phyloP scores from a whole-genome alignment of 2,888 invertebrate genomes.

The Parapristionchus giblindavisi region DNA sequence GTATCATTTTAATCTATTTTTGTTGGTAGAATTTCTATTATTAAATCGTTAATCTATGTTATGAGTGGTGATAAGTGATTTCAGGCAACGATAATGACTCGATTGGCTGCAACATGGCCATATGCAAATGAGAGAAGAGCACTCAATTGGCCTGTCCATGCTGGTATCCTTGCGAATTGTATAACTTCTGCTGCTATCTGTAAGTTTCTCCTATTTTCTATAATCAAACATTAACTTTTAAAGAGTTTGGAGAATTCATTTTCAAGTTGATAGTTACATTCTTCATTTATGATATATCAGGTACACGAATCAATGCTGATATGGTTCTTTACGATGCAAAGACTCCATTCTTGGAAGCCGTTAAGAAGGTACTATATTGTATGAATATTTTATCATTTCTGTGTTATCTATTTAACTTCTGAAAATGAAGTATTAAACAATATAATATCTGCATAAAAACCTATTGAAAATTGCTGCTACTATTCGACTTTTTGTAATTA shows the following conservation, averaged over 20 bases:
- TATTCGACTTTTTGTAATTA: too few relatives aligned
- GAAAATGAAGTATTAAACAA: too few relatives aligned
- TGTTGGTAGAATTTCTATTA: not conserved
- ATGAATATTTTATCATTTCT: not conserved
- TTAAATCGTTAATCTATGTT: not conserved
- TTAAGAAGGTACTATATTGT: constrained; percentile 39
- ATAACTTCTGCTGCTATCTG: constrained; percentile 53
- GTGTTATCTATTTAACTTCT: too few relatives aligned
- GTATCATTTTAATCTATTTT: not conserved
- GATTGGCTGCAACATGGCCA: constrained; percentile 47
- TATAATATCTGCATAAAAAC: too few relatives aligned
- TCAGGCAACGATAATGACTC: constrained; percentile 38
- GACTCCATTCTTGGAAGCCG: constrained; percentile 50
- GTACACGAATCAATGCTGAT: constrained; percentile 60
- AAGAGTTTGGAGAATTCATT: not conserved
- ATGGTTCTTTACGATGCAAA: constrained; percentile 55
- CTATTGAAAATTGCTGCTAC: too few relatives aligned
- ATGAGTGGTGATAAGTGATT: not conserved
- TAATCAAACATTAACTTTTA: not conserved
- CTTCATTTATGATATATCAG: constrained; percentile 41
- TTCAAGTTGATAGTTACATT: not conserved
- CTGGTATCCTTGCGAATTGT: constrained; percentile 50
- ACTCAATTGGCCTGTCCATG: constrained; percentile 60
- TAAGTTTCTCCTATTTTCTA: constrained; percentile 38
- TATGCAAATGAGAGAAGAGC: constrained; percentile 53